phyloP scores from a whole-genome alignment of 1,140 invertebrate genomes.

The Ladona fulva region DNA sequence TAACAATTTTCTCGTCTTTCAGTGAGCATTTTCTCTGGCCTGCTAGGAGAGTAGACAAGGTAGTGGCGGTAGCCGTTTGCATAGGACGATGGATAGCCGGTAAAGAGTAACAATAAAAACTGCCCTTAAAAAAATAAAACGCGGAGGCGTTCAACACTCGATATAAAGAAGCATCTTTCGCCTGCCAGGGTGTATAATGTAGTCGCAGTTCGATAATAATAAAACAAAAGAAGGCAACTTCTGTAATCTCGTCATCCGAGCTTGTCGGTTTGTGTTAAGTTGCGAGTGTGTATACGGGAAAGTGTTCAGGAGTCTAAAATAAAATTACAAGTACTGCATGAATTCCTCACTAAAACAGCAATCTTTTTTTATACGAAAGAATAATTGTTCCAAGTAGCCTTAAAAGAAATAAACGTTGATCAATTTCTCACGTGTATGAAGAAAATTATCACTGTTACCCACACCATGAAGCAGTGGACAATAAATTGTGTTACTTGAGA shows the following conservation, averaged over 20 bases:
- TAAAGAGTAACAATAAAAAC: neutral
- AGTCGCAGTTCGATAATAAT: neutral
- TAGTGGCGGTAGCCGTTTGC: neutral
- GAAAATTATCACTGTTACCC: conserved; percentile 19
- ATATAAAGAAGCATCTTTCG: neutral
- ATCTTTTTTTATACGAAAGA: conserved; percentile 4
- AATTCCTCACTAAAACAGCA: neutral
- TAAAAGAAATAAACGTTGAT: neutral
- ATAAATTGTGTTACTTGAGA: conserved; percentile 23
- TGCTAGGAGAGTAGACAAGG: neutral
- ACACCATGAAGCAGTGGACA: conserved; percentile 22
- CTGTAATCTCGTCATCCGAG: neutral
- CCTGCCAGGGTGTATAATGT: neutral
- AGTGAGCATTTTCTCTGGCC: neutral
- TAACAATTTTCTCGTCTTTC: neutral
- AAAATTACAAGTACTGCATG: neutral
- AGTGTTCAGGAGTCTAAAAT: neutral
- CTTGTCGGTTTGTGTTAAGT: neutral
- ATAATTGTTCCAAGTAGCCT: conserved; percentile 4
- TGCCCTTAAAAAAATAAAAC: neutral
- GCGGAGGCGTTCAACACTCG: neutral
- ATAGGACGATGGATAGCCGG: neutral
- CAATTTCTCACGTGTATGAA: conserved; percentile 9
- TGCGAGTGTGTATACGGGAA: neutral
- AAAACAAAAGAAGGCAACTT: neutral